These are phyloP conservation scores for Geotrupes spiniger DNA, from an alignment of 2,888 invertebrate genomes.

Conservation along the genomic window DNA sequence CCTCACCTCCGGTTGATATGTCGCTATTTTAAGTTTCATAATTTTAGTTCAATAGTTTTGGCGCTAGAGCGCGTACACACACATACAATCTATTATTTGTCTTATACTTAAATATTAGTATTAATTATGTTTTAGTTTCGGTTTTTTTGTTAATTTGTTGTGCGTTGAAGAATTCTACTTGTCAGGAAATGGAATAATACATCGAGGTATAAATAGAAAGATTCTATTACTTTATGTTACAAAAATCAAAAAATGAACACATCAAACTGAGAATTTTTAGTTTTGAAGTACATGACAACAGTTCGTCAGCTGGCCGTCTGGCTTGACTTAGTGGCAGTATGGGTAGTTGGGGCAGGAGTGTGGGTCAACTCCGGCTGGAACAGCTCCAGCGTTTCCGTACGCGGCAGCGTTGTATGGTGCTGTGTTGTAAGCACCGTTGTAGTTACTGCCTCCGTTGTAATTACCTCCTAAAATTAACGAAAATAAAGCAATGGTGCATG, in stretches of 20 bases:
- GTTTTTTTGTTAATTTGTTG: no score
- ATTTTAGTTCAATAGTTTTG: no score
- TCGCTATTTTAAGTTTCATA: no score
- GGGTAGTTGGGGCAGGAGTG: constrained; percentile 49
- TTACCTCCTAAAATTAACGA: no score
- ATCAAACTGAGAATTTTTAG: constrained; percentile 1
- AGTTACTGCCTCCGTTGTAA: constrained; percentile 10
- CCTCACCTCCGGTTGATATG: no score
- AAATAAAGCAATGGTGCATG: constrained; percentile 1
- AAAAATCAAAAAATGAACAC: constrained; percentile 5
- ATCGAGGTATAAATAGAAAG: not conserved
- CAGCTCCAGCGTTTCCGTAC: constrained; percentile 32
- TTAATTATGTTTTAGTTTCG: no score
- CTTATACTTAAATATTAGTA: no score
- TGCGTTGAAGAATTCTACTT: no score
- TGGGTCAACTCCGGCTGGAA: constrained; percentile 50
- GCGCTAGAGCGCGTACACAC: no score
- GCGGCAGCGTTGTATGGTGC: constrained; percentile 6
- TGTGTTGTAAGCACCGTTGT: no score
- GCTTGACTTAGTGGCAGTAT: constrained; percentile 44
- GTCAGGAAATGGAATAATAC: no score
- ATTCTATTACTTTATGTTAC: not conserved
- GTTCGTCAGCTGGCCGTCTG: constrained; percentile 39
- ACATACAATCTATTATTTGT: no score
- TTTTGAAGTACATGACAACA: constrained; percentile 26